Base-by-base conservation (phyloP, 2,113 vertebrate genomes). In the Rissa tridactyla region DNA sequence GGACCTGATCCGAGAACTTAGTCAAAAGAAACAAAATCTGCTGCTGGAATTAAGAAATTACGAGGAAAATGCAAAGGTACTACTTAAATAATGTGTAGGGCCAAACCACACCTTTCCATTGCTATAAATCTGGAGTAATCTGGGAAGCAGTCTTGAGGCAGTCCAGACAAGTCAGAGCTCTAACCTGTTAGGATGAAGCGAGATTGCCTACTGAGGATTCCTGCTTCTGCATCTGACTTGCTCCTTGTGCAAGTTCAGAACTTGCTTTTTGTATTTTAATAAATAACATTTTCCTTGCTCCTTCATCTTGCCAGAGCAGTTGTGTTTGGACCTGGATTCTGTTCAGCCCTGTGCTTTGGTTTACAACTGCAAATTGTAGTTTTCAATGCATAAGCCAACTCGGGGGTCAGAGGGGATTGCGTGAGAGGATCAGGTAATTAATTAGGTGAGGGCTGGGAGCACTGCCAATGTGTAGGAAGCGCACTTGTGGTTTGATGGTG, bases 21-120 rank as follows among this genome's bases (percentile, higher is more conserved):
- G 99, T 96, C 99, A 99, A 71, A 99, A 99, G 80, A 99, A 99
- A 94, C 99, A 99, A 97, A 99, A 99, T 84, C 98, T 99, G 46
- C 92, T 99, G 90, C 97, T 99, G 62, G 99, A 99, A 93, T 98
- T 99, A 36, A 98, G 98, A 55, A 99, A 99, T 98, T 99, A 99
- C 32, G 98, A 99, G 82, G 99, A 99, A 93, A 99, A 98, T 5
- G 88, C 98, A 65, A 99, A 99, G 99, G 99, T 99, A 92, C 20
- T 83, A 14, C 42, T 82, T 79, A 5, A 25, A 51, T 16, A 40
- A 29, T 5, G 7, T 11, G 19, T 25, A 38, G 30, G 38, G 52
- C 68, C 23, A 16, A 77, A 68, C 21, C 40, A 38, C 57, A 54
- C n/a, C 61, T 88, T 78, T 8, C 6, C 42, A 1, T 58, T 49